Conservation (phyloP, 2,797 vertebrate species). For the Threskiornis aethiopicus region DNA sequence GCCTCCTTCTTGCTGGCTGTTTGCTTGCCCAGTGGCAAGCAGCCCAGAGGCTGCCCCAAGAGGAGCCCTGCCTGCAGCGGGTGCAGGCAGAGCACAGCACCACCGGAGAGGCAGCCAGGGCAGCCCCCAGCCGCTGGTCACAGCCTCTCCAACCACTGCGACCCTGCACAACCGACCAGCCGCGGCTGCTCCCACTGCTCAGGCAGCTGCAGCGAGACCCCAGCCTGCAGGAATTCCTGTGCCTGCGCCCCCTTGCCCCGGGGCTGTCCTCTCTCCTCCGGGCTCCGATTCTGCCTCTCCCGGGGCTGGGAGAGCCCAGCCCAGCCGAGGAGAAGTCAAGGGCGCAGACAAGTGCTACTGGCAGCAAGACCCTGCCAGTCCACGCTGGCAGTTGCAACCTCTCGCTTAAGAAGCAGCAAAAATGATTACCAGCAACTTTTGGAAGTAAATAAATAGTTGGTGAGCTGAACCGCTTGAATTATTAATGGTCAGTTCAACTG, state of each 20-base stretch:
- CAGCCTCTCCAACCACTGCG: accelerated
- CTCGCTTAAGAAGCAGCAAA: background rate
- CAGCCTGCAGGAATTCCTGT: background rate
- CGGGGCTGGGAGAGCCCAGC: accelerated
- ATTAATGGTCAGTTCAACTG: background rate
- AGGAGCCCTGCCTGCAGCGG: background rate
- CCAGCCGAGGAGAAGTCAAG: background rate
- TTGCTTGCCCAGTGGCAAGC: too few species aligned
- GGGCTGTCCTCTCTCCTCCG: background rate
- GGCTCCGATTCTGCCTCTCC: background rate
- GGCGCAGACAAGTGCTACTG: background rate
- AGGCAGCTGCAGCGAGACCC: background rate
- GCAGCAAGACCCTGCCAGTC: background rate
- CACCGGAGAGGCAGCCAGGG: background rate
- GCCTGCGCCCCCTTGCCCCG: accelerated
- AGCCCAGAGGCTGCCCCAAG: background rate
- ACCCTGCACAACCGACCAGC: too few species aligned
- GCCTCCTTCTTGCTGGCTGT: background rate
- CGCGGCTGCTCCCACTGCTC: background rate
- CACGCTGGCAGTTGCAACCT: background rate
- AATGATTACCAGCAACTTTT: background rate
- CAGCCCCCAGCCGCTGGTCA: background rate
- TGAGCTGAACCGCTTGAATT: background rate
- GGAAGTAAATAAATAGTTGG: background rate
- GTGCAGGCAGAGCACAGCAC: background rate